phyloP scores from a whole-genome alignment of 2,888 invertebrate species.

The Caenorhabditis sp. region DNA sequence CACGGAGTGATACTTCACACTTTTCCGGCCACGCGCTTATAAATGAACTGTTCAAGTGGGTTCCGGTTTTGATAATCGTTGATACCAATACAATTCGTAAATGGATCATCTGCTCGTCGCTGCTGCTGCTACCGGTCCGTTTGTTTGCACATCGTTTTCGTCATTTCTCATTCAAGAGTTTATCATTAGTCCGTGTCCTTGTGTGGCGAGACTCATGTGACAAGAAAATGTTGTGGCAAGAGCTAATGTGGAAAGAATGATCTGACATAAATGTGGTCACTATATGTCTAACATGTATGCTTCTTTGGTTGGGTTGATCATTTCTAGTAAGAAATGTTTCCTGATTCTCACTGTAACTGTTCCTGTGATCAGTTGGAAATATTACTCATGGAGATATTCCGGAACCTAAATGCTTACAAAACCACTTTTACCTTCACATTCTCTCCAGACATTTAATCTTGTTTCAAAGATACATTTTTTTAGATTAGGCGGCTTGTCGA shows the following conservation, averaged over 20 bases:
- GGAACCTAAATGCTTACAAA: too few species aligned
- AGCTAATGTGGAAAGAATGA: not conserved
- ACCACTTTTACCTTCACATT: too few species aligned
- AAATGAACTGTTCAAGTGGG: constrained; percentile 41
- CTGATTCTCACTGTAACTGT: too few species aligned
- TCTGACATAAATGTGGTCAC: too few species aligned
- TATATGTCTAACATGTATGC: too few species aligned
- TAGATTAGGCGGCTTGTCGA: constrained; percentile 23
- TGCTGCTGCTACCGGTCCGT: constrained; percentile 53
- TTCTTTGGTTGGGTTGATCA: too few species aligned
- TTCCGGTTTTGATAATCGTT: constrained; percentile 53
- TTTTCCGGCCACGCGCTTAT: constrained; percentile 39
- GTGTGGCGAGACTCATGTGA: not conserved
- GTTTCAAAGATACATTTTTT: constrained; percentile 18
- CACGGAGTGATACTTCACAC: constrained; percentile 32
- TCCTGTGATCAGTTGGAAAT: too few species aligned
- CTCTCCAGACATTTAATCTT: not conserved
- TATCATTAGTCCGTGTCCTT: constrained; percentile 28
- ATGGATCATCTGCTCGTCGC: constrained; percentile 57
- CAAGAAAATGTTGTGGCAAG: not conserved
- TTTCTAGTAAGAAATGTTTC: too few species aligned
- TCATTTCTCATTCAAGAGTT: constrained; percentile 43
- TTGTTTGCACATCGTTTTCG: constrained; percentile 55
- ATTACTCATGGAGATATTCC: too few species aligned
- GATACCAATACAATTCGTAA: constrained; percentile 52